Conservation (phyloP, 1,140 invertebrate genomes). For the Drosophila carrolli region DNA sequence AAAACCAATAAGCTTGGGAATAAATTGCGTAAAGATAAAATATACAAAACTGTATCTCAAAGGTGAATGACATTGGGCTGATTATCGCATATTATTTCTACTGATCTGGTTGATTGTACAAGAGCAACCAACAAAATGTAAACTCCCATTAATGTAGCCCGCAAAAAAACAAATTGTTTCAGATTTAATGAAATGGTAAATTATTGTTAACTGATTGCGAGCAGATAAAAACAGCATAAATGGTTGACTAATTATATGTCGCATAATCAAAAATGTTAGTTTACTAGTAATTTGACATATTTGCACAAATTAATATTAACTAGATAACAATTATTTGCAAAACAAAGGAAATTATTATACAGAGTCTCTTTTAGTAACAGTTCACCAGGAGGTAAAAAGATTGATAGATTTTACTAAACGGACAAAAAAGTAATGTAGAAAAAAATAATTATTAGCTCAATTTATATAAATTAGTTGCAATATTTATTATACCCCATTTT, state of each 20-base stretch:
- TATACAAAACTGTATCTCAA: background rate
- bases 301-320: constrained; percentile 32
- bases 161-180: background rate
- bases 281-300: constrained; percentile 43
- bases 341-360: no score
- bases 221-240: constrained; percentile 21
- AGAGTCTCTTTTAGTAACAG: background rate
- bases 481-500: background rate
- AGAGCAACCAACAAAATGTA: constrained; percentile 6
- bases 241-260: constrained; percentile 41
- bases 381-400: background rate
- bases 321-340: constrained; percentile 2
- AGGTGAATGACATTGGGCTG: constrained; percentile 50
- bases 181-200: background rate
- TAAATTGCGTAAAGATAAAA: constrained; percentile 39
- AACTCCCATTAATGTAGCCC: constrained; percentile 9
- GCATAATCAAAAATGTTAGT: constrained; percentile 19
- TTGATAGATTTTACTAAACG: background rate
- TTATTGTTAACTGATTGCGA: background rate
- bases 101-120: constrained; percentile 45
- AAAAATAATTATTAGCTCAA: background rate
- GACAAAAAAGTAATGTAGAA: background rate
- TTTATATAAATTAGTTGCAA: constrained; percentile 2
- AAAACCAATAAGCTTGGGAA: background rate
- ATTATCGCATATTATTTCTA: constrained; percentile 47